Evolutionary conservation across 2,113 vertebrate genomes (phyloP).

Genomic region (Cephalopterus ornatus): DNA sequence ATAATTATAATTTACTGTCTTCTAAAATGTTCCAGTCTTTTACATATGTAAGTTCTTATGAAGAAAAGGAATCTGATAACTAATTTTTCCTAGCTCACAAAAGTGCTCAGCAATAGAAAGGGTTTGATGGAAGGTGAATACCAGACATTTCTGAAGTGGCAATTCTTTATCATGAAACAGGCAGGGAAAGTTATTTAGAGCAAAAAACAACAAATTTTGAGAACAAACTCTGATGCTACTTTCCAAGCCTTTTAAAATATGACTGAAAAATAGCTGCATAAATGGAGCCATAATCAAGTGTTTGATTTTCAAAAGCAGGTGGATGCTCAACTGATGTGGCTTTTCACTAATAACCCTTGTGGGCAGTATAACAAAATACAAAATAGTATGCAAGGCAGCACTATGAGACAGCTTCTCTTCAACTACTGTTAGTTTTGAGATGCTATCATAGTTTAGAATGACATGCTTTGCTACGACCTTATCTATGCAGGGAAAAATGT

Average conservation of each 20-base stretch:
- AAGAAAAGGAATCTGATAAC: background rate
- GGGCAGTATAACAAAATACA: background rate
- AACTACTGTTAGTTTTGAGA: background rate
- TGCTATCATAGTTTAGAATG: background rate
- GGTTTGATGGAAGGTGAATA: background rate
- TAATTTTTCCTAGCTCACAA: background rate
- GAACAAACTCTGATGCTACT: background rate
- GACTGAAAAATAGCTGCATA: background rate
- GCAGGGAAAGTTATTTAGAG: background rate
- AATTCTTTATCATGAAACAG: background rate
- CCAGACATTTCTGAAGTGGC: background rate
- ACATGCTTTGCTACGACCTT: background rate
- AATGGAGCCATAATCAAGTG: background rate
- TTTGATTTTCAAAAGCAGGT: background rate
- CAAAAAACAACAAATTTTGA: background rate
- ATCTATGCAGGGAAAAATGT: background rate
- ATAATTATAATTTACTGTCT: background rate
- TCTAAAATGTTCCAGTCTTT: background rate
- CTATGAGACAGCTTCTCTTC: background rate
- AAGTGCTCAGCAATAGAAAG: background rate
- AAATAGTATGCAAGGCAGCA: background rate
- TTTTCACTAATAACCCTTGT: background rate
- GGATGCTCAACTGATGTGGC: fast-evolving
- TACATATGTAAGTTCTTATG: background rate
- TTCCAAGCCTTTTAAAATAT: background rate